Evolutionary conservation across 2,888 invertebrate species (phyloP).

Genomic region (Mythimna pallens): DNA sequence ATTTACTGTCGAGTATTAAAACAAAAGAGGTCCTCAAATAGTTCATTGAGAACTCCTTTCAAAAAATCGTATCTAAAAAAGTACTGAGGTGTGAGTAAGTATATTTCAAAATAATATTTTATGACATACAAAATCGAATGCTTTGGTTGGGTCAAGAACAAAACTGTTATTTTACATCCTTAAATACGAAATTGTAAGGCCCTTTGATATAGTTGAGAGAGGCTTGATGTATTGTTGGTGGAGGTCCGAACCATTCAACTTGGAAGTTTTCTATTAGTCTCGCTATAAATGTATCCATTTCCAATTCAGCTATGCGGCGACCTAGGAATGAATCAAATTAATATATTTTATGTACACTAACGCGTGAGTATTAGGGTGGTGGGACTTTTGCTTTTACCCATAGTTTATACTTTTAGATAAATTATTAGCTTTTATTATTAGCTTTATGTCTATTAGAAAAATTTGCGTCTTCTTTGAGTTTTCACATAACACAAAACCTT

Average conservation of each 20-base stretch:
- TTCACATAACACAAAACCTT: too few species aligned
- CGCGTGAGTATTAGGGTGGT: too few species aligned
- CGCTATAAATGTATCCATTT: constrained; percentile 85
- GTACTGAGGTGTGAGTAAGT: background rate
- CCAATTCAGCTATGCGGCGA: constrained; percentile 91
- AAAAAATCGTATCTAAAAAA: background rate
- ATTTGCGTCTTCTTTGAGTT: background rate
- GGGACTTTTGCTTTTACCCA: background rate
- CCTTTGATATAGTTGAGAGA: constrained; percentile 77
- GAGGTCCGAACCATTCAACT: constrained; percentile 78
- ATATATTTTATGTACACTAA: too few species aligned
- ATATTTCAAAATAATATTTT: background rate
- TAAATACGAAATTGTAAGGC: constrained; percentile 81
- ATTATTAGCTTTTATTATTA: too few species aligned
- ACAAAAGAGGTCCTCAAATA: background rate
- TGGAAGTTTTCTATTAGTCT: constrained; percentile 76
- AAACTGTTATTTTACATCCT: constrained; percentile 65
- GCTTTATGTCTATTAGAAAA: background rate
- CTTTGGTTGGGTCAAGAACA: background rate
- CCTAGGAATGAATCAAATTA: constrained; percentile 74
- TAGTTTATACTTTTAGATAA: background rate
- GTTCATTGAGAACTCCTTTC: background rate
- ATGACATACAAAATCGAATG: background rate
- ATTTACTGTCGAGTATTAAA: background rate
- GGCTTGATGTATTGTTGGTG: constrained; percentile 68